These are phyloP conservation scores for Tenebrio molitor DNA, from an alignment of 1,140 invertebrate species.

Conservation along the genomic window DNA sequence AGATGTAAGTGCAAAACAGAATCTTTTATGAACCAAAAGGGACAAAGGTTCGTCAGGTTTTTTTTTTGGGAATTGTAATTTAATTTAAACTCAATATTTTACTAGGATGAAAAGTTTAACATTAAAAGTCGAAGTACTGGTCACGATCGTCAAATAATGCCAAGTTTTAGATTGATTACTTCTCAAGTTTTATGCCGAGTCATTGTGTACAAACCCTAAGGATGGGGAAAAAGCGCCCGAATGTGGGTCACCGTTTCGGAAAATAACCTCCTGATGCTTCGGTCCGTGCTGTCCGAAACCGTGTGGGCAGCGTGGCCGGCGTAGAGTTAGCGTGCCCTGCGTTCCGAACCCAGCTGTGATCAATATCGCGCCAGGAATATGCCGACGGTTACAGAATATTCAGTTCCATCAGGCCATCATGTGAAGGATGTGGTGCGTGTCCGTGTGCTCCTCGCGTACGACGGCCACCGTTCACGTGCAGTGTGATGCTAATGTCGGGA, in stretches of 20 bases:
- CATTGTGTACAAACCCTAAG: too few relatives aligned
- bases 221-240: background rate
- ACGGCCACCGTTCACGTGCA: background rate
- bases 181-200: too few relatives aligned
- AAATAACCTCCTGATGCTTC: slow-evolving; percentile 7
- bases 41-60: too few relatives aligned
- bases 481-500: background rate
- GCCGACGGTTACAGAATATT: slow-evolving; percentile 44
- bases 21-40: too few relatives aligned
- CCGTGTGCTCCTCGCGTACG: slow-evolving; percentile 18
- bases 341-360: slow-evolving; percentile 46
- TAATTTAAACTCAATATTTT: too few relatives aligned
- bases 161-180: too few relatives aligned
- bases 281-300: slow-evolving; percentile 13
- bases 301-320: slow-evolving; percentile 48
- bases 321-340: slow-evolving; percentile 38
- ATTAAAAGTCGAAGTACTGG: too few relatives aligned
- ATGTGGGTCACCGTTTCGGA: slow-evolving; percentile 17
- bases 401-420: slow-evolving; percentile 44
- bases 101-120: too few relatives aligned
- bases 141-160: too few relatives aligned
- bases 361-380: slow-evolving; percentile 49
- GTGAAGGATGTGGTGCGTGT: slow-evolving; percentile 40
- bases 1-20: too few relatives aligned
- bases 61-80: too few relatives aligned